Conservation (phyloP, 92 coral and sea anemone genomes). For the Phenganax subtilis region DNA sequence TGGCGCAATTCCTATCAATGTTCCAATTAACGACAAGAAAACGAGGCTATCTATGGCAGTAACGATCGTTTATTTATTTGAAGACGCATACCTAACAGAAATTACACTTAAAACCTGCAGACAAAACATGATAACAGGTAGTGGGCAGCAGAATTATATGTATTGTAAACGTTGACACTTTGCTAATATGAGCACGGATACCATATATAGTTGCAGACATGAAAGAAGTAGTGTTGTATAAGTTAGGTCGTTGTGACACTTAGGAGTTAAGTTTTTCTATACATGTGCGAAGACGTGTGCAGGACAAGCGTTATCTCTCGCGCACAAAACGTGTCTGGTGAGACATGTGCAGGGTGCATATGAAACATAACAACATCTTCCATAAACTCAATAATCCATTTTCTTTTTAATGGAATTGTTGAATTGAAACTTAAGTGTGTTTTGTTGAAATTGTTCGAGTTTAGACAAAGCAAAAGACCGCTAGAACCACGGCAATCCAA, state of each 20-base stretch:
- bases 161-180: not conserved
- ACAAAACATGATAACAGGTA: not conserved
- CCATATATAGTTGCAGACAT: not conserved
- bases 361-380: not conserved
- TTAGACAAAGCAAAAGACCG: constrained; percentile 27
- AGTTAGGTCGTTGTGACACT: too few species aligned
- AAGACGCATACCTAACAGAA: not conserved
- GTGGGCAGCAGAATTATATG: not conserved
- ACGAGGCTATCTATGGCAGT: not conserved
- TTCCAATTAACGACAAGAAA: not conserved
- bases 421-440: not conserved
- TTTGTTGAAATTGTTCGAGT: constrained; percentile 13
- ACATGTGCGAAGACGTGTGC: not conserved
- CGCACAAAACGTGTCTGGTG: not conserved
- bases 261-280: too few species aligned
- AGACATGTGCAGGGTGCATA: too few species aligned
- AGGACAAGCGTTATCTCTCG: not conserved
- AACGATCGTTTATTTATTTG: not conserved
- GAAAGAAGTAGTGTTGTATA: too few species aligned
- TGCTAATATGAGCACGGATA: not conserved
- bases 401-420: not conserved
- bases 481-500: constrained; percentile 20
- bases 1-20: not conserved
- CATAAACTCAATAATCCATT: not conserved
- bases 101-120: not conserved